Evolutionary conservation across 37 sponge, comb jelly and placozoan genomes (phyloP).

Genomic region (Oopsacas minuta): DNA sequence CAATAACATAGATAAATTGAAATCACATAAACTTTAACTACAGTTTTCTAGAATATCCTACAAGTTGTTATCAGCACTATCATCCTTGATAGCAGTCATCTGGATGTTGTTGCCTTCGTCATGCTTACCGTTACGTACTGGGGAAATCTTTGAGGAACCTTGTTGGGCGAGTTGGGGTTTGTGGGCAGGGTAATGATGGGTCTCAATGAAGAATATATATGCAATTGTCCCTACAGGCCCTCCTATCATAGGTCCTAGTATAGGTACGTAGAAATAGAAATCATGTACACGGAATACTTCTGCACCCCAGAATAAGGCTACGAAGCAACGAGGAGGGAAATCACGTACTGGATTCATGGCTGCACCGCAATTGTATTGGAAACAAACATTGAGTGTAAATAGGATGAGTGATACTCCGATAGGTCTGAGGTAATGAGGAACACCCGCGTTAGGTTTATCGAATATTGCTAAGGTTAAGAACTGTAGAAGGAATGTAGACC

Average conservation of each 20-base stretch:
- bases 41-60: too few relatives aligned
- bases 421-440: conserved; percentile 39
- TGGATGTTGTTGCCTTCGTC: background rate
- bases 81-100: background rate
- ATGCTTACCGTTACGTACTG: background rate
- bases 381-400: conserved; percentile 44
- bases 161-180: background rate
- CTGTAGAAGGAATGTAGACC: conserved; percentile 53
- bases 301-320: conserved; percentile 53
- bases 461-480: conserved; percentile 47
- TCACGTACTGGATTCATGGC: conserved; percentile 82
- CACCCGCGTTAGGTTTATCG: conserved; percentile 47
- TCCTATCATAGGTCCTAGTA: conserved; percentile 56
- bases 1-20: too few relatives aligned
- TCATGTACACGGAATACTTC: conserved; percentile 35
- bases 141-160: background rate
- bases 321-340: conserved; percentile 59
- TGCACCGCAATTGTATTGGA: conserved; percentile 60
- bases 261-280: conserved; percentile 51
- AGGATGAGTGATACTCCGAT: conserved; percentile 46
- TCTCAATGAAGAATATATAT: conserved; percentile 52
- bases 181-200: conserved; percentile 40
- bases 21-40: too few relatives aligned
- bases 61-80: background rate
- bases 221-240: conserved; percentile 33